Evolutionary conservation across 2,113 vertebrate genomes (phyloP).

Genomic region (Ophthalmolycus amberensis): DNA sequence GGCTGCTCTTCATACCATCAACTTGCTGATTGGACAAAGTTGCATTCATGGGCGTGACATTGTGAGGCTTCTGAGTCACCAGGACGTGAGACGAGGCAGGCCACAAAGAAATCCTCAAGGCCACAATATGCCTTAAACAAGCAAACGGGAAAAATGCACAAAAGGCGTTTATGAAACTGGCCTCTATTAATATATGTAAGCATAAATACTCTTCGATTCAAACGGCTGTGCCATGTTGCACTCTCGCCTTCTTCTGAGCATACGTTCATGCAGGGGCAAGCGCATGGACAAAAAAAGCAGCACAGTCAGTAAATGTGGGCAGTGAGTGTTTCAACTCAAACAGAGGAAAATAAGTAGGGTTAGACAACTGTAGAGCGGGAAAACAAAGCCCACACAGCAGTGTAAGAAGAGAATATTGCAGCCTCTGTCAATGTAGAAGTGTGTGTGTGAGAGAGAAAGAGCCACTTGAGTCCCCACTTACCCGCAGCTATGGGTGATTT

Average conservation of each 20-base stretch:
- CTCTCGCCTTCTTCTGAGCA: conserved; percentile 8
- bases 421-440: conserved; percentile 20
- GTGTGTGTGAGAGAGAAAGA: conserved; percentile 35
- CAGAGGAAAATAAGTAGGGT: conserved; percentile 12
- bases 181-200: conserved; percentile 30
- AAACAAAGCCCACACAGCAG: conserved; percentile 31
- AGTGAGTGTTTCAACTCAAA: conserved; percentile 37
- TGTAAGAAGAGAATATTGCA: conserved; percentile 19
- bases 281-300: conserved; percentile 9
- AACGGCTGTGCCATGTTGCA: neutral
- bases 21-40: conserved; percentile 50
- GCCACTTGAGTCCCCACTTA: conserved; percentile 75
- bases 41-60: conserved; percentile 51
- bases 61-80: conserved; percentile 50
- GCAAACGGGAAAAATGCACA: conserved; percentile 14
- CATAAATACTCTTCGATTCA: conserved; percentile 26
- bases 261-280: conserved; percentile 12
- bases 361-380: conserved; percentile 23
- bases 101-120: conserved; percentile 51
- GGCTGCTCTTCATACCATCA: conserved; percentile 21
- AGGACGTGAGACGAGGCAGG: conserved; percentile 43
- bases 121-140: conserved; percentile 46
- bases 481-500: conserved; percentile 98
- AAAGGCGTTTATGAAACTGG: conserved; percentile 35
- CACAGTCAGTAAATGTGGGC: conserved; percentile 32